A percentile compares a stretch with the other conserved stretches of the same genome.
Conservation (phyloP, 2,113 vertebrate species). For the Phaetusa simplex region DNA sequence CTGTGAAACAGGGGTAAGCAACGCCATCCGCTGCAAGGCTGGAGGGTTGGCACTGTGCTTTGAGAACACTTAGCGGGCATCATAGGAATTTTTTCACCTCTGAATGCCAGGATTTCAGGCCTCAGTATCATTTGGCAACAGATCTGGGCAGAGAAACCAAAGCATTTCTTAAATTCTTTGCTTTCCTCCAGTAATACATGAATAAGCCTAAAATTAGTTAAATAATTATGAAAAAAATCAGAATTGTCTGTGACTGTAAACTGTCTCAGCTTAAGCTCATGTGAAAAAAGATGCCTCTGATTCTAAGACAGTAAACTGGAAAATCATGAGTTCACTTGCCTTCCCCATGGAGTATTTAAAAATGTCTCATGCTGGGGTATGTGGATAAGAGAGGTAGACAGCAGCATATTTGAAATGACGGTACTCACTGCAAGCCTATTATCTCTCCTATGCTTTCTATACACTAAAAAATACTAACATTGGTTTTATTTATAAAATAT, state of each 20-base stretch:
- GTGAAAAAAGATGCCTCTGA: neutral
- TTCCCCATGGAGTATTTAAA: neutral
- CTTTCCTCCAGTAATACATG: neutral
- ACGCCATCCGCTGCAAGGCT: rapidly evolving
- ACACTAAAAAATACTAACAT: neutral
- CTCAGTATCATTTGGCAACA: neutral
- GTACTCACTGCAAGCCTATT: neutral
- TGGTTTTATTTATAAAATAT: neutral
- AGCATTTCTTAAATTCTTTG: neutral
- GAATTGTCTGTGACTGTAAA: neutral
- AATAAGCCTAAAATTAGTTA: neutral
- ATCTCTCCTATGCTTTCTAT: neutral
- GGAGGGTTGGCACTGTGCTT: neutral
- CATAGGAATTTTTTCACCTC: neutral
- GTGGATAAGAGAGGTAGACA: neutral
- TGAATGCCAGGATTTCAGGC: neutral
- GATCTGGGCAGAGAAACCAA: neutral
- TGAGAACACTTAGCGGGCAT: neutral
- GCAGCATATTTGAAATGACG: neutral
- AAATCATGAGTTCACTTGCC: neutral
- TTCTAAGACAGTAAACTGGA: neutral
- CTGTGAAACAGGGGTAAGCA: neutral
- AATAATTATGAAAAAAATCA: neutral
- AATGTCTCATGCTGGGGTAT: neutral
- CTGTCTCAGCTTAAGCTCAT: constrained; percentile 11